Base-by-base conservation (phyloP, 2,888 invertebrate genomes). In the Diplolepis rosae region DNA sequence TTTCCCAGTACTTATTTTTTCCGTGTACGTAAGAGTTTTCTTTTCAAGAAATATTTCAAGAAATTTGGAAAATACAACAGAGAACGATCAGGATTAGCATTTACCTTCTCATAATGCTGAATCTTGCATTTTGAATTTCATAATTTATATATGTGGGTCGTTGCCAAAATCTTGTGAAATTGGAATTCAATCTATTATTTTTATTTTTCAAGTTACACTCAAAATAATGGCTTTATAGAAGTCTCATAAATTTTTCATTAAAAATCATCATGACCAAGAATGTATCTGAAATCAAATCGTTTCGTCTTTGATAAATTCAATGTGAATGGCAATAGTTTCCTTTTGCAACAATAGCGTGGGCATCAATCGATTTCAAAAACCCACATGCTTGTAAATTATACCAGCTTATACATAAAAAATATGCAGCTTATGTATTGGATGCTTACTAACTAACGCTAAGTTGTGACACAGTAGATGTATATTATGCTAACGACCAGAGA, bases 391-490 rank as follows among this genome's bases (percentile, higher is more conserved):
- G 27, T 15, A 22, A 22, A 56, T 56, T 13, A 61, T 32, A 39
- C 13, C n/a, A 18, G n/a, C 24, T 61, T 61, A 56, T 61, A 24
- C 35, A 39, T 35, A 24, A 61, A 61, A 61, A 35, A 24, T 39
- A 61, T 24, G 0, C n/a, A n/a, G 45, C 18, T 45, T 9, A 35
- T 35, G 35, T 24, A 24, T 61, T 39, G 24, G 61, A 9, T 18
- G 18, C 35, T 39, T 24, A 39, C 39, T 61, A 39, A 61, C 39
- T 61, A 61, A 61, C 45, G 18, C 45, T 15, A 45, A 24, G 13
- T 61, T 61, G 61, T 61, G 61, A 61, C 61, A 61, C 61, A 24
- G n/a, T n/a, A n/a, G n/a, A n/a, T n/a, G n/a, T n/a, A n/a, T n/a
- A 39, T 56, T 61, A 61, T 61, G 61, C 39, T 39, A 61, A 61